Percentiles rank a stretch among this genome's conserved stretches.
These are phyloP conservation scores for Lucifuga dentata DNA, from an alignment of 2,113 vertebrate genomes.

Conservation along the genomic window DNA sequence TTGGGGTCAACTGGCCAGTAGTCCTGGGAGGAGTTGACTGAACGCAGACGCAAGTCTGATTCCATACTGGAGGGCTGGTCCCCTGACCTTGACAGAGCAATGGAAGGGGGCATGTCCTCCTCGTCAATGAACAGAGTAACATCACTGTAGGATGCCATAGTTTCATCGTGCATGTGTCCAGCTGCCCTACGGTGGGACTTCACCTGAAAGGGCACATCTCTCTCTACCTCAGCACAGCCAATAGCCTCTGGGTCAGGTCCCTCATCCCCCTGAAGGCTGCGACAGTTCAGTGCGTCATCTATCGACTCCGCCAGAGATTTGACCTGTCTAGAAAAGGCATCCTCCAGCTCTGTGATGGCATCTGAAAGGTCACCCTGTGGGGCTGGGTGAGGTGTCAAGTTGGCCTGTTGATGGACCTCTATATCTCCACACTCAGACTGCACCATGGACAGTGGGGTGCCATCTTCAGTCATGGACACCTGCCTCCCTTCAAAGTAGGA, in stretches of 20 bases:
- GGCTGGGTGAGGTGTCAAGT: slow-evolving; percentile 85
- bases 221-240: slow-evolving; percentile 78
- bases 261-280: slow-evolving; percentile 91
- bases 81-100: slow-evolving; percentile 85
- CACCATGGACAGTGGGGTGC: slow-evolving; percentile 84
- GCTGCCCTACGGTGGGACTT: slow-evolving; percentile 83
- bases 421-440: slow-evolving; percentile 86
- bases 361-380: slow-evolving; percentile 88
- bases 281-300: slow-evolving; percentile 96
- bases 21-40: slow-evolving; percentile 88
- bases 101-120: slow-evolving; percentile 92
- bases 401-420: slow-evolving; percentile 80
- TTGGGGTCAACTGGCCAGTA: slow-evolving; percentile 94
- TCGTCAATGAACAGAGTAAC: slow-evolving; percentile 98
- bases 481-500: slow-evolving; percentile 96
- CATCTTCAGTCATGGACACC: slow-evolving; percentile 91
- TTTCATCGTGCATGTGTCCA: slow-evolving; percentile 88
- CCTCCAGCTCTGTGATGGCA: slow-evolving; percentile 96
- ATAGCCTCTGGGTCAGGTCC: slow-evolving; percentile 82
- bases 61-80: slow-evolving; percentile 89
- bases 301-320: slow-evolving; percentile 98
- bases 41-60: slow-evolving; percentile 87
- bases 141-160: slow-evolving; percentile 93
- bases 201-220: slow-evolving; percentile 79
- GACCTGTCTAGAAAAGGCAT: slow-evolving; percentile 96